phyloP scores from a whole-genome alignment of 2,888 invertebrate species.

The Automeris io region DNA sequence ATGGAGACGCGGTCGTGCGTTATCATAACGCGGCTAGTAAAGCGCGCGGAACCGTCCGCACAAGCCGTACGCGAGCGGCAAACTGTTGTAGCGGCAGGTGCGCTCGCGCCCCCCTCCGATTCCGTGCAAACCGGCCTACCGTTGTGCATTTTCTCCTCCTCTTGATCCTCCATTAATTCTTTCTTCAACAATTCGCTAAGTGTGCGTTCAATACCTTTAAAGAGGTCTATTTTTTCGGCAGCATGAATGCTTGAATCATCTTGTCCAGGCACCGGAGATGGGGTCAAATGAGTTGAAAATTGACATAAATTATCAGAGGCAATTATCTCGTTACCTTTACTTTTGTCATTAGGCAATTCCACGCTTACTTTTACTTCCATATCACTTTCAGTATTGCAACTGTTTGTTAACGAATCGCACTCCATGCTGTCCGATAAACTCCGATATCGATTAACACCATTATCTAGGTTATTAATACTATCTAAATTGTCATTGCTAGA shows the following conservation, averaged over 20 bases:
- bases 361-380: conserved; percentile 58
- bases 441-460: conserved; percentile 44
- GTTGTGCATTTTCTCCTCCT: conserved; percentile 66
- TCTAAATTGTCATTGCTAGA: conserved; percentile 48
- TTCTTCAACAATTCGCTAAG: conserved; percentile 75
- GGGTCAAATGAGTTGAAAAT: conserved; percentile 43
- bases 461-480: conserved; percentile 42
- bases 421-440: conserved; percentile 53
- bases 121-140: conserved; percentile 60
- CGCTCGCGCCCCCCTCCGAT: conserved; percentile 67
- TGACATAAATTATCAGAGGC: conserved; percentile 33
- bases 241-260: conserved; percentile 33
- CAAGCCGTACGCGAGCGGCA: conserved; percentile 74
- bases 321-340: conserved; percentile 30
- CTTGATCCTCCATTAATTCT: conserved; percentile 69
- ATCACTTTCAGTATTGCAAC: conserved; percentile 39
- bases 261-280: conserved; percentile 50
- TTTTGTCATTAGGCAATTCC: conserved; percentile 41
- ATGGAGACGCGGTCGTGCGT: conserved; percentile 88
- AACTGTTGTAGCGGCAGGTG: conserved; percentile 70
- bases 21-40: conserved; percentile 93
- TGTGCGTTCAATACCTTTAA: conserved; percentile 74
- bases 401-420: conserved; percentile 52
- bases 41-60: conserved; percentile 81
- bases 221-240: conserved; percentile 66